Conservation (phyloP, 1,140 invertebrate species). For the Pseudoatta argentina region DNA sequence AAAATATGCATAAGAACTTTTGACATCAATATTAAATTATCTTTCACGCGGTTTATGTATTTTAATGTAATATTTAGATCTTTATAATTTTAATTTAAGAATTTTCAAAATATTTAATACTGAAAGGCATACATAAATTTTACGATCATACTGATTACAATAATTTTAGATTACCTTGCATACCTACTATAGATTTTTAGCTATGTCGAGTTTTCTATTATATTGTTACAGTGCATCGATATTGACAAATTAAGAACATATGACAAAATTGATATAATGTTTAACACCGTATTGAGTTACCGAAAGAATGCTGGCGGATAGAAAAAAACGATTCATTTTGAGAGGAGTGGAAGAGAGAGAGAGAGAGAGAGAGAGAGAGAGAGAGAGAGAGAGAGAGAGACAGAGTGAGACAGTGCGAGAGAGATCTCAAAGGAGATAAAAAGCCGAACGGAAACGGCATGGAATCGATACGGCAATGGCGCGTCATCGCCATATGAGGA, state of each 20-base stretch:
- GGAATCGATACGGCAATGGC: conserved; percentile 52
- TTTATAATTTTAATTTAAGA: not conserved
- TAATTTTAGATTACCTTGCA: not conserved
- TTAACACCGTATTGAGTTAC: conserved; percentile 31
- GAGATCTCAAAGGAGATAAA: conserved; percentile 30
- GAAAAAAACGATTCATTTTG: conserved; percentile 10
- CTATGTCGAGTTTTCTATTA: not conserved
- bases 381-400: not conserved
- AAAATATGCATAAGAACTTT: not conserved
- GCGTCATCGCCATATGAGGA: conserved; percentile 47
- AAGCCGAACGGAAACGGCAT: conserved; percentile 34
- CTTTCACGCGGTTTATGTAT: not conserved
- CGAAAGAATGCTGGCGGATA: conserved; percentile 18
- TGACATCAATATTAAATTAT: not conserved
- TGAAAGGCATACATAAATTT: not conserved
- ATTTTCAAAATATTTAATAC: not conserved
- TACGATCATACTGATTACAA: not conserved
- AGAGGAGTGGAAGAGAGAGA: not conserved
- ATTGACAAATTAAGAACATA: not conserved
- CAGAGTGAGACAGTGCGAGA: not conserved
- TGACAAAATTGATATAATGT: conserved; percentile 6
- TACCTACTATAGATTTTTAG: not conserved
- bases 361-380: not conserved
- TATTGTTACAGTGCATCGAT: conserved; percentile 7
- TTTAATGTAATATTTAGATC: not conserved